These are phyloP conservation scores for Oscheius sp. DNA, from an alignment of 2,888 invertebrate genomes.

Conservation along the genomic window DNA sequence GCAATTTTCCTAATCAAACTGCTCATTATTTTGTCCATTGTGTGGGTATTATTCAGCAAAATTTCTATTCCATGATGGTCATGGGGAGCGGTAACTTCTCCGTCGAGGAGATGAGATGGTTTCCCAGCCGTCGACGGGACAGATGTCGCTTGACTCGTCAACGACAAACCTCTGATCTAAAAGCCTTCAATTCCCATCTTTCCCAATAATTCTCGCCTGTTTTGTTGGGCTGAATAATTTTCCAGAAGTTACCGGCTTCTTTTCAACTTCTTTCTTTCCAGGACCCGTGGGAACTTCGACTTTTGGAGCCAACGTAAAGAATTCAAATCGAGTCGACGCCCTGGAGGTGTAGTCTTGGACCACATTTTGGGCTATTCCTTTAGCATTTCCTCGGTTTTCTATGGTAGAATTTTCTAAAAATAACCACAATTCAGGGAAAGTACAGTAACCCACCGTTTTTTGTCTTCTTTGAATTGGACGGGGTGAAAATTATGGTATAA, in stretches of 20 bases:
- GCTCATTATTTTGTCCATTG: conserved; percentile 7
- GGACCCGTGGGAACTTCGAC: not conserved
- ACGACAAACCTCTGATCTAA: not conserved
- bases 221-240: too few relatives aligned
- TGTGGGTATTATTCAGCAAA: conserved; percentile 1
- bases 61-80: not conserved
- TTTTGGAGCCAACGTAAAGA: conserved; percentile 15
- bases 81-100: not conserved
- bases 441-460: not conserved
- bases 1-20: not conserved
- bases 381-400: not conserved
- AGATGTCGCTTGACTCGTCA: not conserved
- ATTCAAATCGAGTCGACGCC: not conserved
- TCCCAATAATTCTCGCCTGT: not conserved
- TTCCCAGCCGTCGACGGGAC: not conserved
- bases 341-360: too few relatives aligned
- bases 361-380: not conserved
- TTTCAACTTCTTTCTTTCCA: too few relatives aligned
- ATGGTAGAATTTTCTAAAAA: not conserved
- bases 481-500: conserved; percentile 29
- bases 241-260: too few relatives aligned
- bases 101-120: not conserved
- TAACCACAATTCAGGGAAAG: too few relatives aligned
- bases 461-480: not conserved
- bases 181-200: not conserved